Conservation (phyloP, 2,113 vertebrate species). For the Phaethornis superciliosus region DNA sequence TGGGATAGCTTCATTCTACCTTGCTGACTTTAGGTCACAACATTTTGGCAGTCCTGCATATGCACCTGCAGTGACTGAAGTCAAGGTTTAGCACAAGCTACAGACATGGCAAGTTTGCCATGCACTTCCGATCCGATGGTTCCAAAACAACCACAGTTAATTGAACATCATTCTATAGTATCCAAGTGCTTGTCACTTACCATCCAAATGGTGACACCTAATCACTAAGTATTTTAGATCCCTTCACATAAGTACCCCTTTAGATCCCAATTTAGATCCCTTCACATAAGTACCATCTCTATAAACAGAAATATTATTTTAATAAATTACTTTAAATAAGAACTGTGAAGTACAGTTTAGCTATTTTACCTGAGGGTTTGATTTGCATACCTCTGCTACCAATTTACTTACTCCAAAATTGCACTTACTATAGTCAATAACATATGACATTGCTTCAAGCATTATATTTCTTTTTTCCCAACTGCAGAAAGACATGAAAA, state of each 20-base stretch:
- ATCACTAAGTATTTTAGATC: neutral
- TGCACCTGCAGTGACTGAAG: neutral
- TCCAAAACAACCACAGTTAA: neutral
- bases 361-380: neutral
- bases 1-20: neutral
- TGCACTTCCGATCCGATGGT: neutral
- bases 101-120: neutral
- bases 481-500: slow-evolving; percentile 2
- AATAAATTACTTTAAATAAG: neutral
- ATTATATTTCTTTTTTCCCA: neutral
- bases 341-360: neutral
- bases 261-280: neutral
- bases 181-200: neutral
- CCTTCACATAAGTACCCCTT: too few relatives aligned
- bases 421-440: neutral
- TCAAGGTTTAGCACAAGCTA: neutral
- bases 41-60: neutral
- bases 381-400: neutral
- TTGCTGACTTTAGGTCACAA: neutral
- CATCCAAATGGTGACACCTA: neutral
- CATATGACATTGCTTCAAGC: neutral
- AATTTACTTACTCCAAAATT: neutral
- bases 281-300: neutral
- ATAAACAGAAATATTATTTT: neutral
- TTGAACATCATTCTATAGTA: neutral